Conservation (phyloP, 2,113 vertebrate genomes). For the Brachypteracias leptosomus region DNA sequence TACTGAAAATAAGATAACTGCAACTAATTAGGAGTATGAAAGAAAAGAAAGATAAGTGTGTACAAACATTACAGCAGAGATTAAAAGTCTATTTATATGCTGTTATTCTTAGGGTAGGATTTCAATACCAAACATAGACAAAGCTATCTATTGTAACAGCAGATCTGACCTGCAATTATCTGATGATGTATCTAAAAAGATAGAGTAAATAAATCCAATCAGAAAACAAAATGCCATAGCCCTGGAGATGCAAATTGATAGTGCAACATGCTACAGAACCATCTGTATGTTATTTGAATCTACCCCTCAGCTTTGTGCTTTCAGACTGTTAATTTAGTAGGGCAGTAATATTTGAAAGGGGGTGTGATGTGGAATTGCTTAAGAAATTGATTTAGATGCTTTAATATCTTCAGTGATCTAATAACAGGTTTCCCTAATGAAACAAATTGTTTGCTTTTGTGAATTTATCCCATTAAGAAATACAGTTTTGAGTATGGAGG, state of each 20-base stretch:
- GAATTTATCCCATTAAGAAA: background rate
- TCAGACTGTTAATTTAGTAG: background rate
- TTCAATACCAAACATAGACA: background rate
- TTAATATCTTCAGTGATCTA: background rate
- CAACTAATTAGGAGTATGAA: constrained; percentile 14
- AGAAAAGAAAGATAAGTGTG: constrained; percentile 13
- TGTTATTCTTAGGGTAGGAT: background rate
- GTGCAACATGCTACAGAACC: background rate
- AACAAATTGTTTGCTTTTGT: background rate
- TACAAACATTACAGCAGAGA: constrained; percentile 27
- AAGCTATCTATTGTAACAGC: background rate
- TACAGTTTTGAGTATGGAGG: background rate
- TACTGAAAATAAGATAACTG: background rate
- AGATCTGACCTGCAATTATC: background rate
- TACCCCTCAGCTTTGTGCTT: background rate
- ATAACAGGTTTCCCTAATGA: background rate
- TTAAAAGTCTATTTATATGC: background rate
- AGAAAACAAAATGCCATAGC: background rate
- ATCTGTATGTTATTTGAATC: background rate
- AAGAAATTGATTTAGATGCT: constrained; percentile 34
- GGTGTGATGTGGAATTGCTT: background rate
- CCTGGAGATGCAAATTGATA: background rate
- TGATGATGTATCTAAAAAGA: background rate
- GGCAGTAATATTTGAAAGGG: background rate
- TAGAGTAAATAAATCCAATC: background rate